A percentile compares a stretch with the other conserved stretches of the same genome.
These are phyloP conservation scores for Goniozus legneri DNA, from an alignment of 1,140 invertebrate species.

Conservation along the genomic window DNA sequence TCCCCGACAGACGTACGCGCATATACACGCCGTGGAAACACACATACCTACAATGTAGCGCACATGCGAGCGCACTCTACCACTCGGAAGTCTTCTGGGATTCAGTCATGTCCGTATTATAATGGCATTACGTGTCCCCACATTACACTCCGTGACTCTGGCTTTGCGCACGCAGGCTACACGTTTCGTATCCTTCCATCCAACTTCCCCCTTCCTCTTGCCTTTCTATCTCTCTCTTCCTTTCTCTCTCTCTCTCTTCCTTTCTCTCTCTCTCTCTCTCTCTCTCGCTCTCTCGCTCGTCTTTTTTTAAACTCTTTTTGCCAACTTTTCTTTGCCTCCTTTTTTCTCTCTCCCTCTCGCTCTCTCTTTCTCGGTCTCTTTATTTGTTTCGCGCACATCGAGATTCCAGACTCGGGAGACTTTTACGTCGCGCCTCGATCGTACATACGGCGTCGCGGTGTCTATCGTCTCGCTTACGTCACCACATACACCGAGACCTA, in stretches of 20 bases:
- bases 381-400: neutral
- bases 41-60: slow-evolving; percentile 17
- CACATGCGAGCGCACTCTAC: slow-evolving; percentile 13
- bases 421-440: neutral
- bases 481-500: slow-evolving; percentile 9
- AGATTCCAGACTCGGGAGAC: neutral
- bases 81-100: slow-evolving; percentile 29
- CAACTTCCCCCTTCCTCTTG: neutral
- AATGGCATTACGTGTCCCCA: slow-evolving; percentile 49
- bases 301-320: no score
- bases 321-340: neutral
- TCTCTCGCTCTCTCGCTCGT: neutral
- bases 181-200: slow-evolving; percentile 24
- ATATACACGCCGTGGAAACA: no score
- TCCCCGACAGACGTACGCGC: no score
- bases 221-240: neutral
- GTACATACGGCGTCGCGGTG: neutral
- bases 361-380: neutral
- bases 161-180: no score
- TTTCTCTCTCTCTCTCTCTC: no score
- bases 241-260: neutral
- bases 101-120: slow-evolving; percentile 46
- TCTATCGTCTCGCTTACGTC: no score
- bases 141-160: slow-evolving; percentile 33
- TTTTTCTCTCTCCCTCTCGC: neutral